Conservation (phyloP, 2,888 invertebrate species). For the Rhaphigaster nebulosa region DNA sequence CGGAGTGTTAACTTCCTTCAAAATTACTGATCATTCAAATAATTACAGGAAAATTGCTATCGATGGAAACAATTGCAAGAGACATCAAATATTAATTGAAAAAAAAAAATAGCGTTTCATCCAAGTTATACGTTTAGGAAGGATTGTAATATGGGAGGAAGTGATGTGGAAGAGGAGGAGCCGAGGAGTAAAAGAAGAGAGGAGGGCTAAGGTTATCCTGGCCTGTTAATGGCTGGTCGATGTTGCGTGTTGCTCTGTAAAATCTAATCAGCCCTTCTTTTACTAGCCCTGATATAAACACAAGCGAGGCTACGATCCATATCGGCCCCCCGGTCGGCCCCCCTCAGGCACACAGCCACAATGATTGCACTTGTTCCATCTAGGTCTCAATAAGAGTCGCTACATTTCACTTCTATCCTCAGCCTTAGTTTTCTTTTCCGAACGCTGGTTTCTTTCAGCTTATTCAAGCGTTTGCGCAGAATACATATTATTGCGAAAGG, state of each 20-base stretch:
- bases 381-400: background rate
- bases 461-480: background rate
- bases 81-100: too few relatives aligned
- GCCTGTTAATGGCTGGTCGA: conserved; percentile 36
- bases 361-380: background rate
- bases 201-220: background rate
- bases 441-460: too few relatives aligned
- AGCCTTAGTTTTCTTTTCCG: background rate
- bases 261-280: conserved; percentile 36
- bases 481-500: too few relatives aligned
- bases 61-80: too few relatives aligned
- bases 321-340: too few relatives aligned
- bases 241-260: conserved; percentile 34
- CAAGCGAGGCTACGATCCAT: background rate
- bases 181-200: background rate
- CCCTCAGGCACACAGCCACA: background rate
- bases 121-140: too few relatives aligned
- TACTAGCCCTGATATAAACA: conserved; percentile 39
- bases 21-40: too few relatives aligned
- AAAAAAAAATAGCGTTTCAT: too few relatives aligned
- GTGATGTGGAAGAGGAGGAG: background rate
- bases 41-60: too few relatives aligned
- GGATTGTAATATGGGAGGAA: background rate
- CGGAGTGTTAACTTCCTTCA: too few relatives aligned
- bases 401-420: background rate